phyloP scores from a whole-genome alignment of 2,113 vertebrate genomes.

The Neolamprologus modestus region DNA sequence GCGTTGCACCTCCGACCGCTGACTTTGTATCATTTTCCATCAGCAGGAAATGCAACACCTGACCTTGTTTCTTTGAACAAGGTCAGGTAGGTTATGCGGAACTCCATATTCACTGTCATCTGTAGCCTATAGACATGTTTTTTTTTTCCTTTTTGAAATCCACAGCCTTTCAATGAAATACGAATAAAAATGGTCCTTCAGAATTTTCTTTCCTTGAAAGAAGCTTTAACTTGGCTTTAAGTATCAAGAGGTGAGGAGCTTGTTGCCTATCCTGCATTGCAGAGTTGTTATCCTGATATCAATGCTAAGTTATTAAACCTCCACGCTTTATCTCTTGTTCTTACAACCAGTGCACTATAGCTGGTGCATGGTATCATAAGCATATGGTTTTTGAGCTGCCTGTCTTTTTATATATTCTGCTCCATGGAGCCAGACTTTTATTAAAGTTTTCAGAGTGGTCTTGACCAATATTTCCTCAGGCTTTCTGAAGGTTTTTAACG shows the following conservation, averaged over 20 bases:
- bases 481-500: neutral
- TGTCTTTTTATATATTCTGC: neutral
- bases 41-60: constrained; percentile 5
- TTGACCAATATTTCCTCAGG: neutral
- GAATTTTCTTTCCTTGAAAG: constrained; percentile 30
- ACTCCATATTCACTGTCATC: constrained; percentile 7
- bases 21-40: constrained; percentile 8
- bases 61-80: neutral
- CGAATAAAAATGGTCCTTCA: constrained; percentile 24
- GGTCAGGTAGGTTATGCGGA: neutral
- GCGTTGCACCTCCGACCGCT: neutral
- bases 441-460: neutral
- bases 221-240: constrained; percentile 27
- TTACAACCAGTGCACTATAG: neutral
- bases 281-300: neutral
- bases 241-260: neutral
- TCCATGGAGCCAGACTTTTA: neutral
- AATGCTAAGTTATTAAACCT: neutral
- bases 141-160: neutral
- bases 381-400: neutral
- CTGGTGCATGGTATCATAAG: neutral
- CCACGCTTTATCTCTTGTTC: neutral
- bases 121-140: neutral
- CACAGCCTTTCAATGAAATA: constrained; percentile 24
- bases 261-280: neutral